phyloP scores from a whole-genome alignment of 2,797 vertebrate species.

The Cercopithecus mitis region DNA sequence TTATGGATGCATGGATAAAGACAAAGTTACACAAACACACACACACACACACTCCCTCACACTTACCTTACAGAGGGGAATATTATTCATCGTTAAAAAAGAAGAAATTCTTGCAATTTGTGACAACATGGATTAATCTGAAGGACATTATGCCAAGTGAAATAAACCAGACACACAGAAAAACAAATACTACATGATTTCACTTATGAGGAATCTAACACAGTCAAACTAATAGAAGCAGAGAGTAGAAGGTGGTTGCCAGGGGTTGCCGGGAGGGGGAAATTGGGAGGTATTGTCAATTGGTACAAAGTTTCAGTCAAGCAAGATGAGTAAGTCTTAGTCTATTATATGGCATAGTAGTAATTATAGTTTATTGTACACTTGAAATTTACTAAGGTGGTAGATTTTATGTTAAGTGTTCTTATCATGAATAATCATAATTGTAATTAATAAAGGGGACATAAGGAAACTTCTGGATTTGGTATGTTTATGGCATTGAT shows the following conservation, averaged over 20 bases:
- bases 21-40: too few species aligned
- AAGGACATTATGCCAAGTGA: neutral
- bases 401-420: neutral
- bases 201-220: neutral
- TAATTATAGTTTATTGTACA: neutral
- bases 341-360: too few species aligned
- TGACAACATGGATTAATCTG: too few species aligned
- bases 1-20: too few species aligned
- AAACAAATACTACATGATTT: neutral
- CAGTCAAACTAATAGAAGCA: too few species aligned
- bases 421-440: neutral
- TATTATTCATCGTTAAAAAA: neutral
- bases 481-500: neutral
- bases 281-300: neutral
- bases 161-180: neutral
- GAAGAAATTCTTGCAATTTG: too few species aligned
- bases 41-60: too few species aligned
- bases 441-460: neutral
- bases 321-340: neutral
- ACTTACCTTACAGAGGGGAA: neutral
- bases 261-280: neutral
- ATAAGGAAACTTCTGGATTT: neutral
- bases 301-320: neutral
- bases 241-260: too few species aligned
- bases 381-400: neutral